Conservation (phyloP, 1,140 invertebrate genomes). For the Zaprionus nigranus region DNA sequence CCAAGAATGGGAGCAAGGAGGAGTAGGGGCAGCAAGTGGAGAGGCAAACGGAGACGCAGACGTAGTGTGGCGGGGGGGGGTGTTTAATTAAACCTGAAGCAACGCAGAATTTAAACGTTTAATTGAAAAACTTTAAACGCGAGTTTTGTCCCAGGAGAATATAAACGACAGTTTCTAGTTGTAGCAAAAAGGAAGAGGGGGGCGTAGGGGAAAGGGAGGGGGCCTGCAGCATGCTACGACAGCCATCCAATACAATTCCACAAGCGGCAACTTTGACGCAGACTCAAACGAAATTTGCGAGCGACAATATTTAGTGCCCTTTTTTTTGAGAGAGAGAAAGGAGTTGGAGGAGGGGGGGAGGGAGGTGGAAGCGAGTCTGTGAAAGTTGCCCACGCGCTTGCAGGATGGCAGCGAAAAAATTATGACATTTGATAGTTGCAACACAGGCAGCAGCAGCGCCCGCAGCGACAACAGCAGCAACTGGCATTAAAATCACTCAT, state of each 20-base stretch:
- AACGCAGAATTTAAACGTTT: constrained; percentile 70
- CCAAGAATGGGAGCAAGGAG: constrained; percentile 25
- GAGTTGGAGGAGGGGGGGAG: neutral
- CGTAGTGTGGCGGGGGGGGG: neutral
- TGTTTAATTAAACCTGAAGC: constrained; percentile 66
- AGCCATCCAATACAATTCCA: constrained; percentile 46
- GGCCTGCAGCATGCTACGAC: neutral
- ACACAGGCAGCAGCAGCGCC: constrained; percentile 13
- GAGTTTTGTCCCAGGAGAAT: constrained; percentile 30
- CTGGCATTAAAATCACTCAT: constrained; percentile 61
- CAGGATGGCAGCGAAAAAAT: constrained; percentile 41
- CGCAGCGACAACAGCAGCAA: neutral
- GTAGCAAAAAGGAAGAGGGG: neutral
- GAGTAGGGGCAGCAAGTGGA: neutral
- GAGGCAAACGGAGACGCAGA: neutral
- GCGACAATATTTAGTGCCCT: constrained; percentile 53
- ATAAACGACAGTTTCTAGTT: constrained; percentile 26
- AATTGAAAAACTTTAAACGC: constrained; percentile 74
- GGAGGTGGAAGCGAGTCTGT: neutral
- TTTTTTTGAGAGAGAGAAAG: constrained; percentile 5
- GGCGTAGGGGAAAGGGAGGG: neutral
- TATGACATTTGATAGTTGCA: constrained; percentile 60
- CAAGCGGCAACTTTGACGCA: constrained; percentile 55
- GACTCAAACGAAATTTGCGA: constrained; percentile 68
- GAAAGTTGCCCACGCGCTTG: constrained; percentile 29